These are phyloP conservation scores for Sterna hirundo DNA, from an alignment of 2,113 vertebrate species.

Conservation along the genomic window DNA sequence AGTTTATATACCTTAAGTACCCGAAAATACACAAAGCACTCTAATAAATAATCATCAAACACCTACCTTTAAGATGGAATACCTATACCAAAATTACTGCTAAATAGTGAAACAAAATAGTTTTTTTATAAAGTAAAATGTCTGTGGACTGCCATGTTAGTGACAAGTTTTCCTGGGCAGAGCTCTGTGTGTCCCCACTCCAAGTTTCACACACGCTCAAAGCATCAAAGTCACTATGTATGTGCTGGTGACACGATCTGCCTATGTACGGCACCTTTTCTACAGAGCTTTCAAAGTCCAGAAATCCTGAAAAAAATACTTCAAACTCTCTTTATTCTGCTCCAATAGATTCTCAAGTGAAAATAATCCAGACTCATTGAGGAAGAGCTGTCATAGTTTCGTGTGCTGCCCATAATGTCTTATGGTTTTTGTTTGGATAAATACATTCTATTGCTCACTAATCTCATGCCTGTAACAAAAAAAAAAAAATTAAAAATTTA, in stretches of 20 bases:
- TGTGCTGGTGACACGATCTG: rapidly evolving
- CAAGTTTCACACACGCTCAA: not conserved
- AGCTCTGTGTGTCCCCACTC: not conserved
- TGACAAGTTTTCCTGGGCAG: not conserved
- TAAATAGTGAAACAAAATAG: not conserved
- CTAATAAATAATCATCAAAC: not conserved
- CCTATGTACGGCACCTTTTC: not conserved
- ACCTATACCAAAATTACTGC: not conserved
- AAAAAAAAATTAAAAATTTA: not conserved
- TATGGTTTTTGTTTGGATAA: not conserved
- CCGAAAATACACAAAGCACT: not conserved
- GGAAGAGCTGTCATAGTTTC: not conserved
- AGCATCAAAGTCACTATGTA: not conserved
- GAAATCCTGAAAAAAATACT: not conserved
- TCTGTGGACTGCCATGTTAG: not conserved
- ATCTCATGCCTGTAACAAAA: not conserved
- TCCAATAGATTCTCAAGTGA: not conserved
- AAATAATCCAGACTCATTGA: not conserved
- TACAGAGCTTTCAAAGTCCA: not conserved
- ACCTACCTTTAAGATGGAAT: not conserved
- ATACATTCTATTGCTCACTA: not conserved
- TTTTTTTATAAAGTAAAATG: not conserved
- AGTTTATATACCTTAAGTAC: not conserved
- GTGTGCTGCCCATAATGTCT: not conserved
- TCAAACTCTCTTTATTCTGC: not conserved